phyloP scores from a whole-genome alignment of 2,797 vertebrate genomes.

The Coranthus polyacanthus region DNA sequence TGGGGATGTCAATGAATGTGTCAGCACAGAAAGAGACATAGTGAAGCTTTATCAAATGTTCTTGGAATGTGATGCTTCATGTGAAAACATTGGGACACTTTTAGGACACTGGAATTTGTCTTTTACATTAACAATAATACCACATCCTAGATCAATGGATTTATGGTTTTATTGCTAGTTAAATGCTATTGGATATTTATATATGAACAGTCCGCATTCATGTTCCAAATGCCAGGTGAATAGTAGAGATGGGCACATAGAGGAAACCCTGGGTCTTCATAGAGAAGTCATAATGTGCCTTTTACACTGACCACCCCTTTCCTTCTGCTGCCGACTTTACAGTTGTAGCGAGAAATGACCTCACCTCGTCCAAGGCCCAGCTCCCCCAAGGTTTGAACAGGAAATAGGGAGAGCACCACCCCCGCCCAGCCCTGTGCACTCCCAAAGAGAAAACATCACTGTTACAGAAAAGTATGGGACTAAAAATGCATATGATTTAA shows the following conservation, averaged over 20 bases:
- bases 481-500: conserved; percentile 26
- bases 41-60: conserved; percentile 13
- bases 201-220: no score
- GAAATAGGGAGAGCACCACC: conserved; percentile 68
- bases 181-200: no score
- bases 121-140: conserved; percentile 1
- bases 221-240: not conserved
- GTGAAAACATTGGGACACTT: no score
- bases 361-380: conserved; percentile 72
- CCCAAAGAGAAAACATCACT: conserved; percentile 53
- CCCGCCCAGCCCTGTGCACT: conserved; percentile 46
- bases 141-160: not conserved
- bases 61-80: conserved; percentile 1
- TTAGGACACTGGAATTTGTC: not conserved
- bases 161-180: no score
- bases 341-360: conserved; percentile 78
- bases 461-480: conserved; percentile 15
- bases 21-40: conserved; percentile 21
- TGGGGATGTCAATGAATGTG: conserved; percentile 7
- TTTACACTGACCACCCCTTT: not conserved
- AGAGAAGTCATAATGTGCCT: conserved; percentile 18
- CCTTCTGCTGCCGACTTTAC: conserved; percentile 59
- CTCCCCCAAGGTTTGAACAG: conserved; percentile 76
- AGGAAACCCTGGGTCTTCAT: conserved; percentile 3
- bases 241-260: conserved; percentile 6